phyloP scores from a whole-genome alignment of 2,888 invertebrate species.

The Willowsia nigromaculata region DNA sequence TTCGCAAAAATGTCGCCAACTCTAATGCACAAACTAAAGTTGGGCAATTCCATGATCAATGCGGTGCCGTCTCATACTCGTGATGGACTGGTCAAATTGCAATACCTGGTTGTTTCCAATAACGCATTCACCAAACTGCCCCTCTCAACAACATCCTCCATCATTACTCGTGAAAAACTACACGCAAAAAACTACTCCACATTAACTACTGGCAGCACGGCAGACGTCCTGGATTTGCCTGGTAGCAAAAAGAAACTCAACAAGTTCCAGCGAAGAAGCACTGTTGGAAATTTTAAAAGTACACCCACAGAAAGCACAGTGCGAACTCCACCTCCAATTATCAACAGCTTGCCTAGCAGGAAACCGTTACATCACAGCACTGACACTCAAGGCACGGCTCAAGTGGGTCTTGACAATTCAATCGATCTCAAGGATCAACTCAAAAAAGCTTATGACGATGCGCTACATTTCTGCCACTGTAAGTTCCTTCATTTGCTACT shows the following conservation, averaged over 20 bases:
- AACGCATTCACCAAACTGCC: background rate
- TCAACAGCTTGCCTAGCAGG: conserved; percentile 68
- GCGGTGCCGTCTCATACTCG: background rate
- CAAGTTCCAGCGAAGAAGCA: conserved; percentile 1
- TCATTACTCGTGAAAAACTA: background rate
- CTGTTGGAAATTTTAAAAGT: conserved; percentile 28
- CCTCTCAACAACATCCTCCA: background rate
- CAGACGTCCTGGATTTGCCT: background rate
- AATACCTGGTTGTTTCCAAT: background rate
- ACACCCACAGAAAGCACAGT: conserved; percentile 2
- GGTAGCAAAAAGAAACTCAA: background rate
- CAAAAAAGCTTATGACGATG: conserved; percentile 77
- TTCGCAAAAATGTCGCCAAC: conserved; percentile 18
- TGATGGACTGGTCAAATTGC: conserved; percentile 29
- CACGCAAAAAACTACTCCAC: conserved; percentile 29
- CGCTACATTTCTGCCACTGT: conserved; percentile 76
- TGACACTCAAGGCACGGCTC: conserved; percentile 31
- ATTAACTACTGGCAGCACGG: background rate
- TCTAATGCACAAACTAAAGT: conserved; percentile 50
- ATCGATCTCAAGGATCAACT: conserved; percentile 69
- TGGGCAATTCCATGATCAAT: conserved; percentile 36
- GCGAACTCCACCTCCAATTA: conserved; percentile 65
- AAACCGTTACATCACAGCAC: conserved; percentile 70
- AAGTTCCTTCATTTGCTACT: conserved; percentile 58
- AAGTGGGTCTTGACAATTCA: conserved; percentile 21